phyloP scores from a whole-genome alignment of 2,888 invertebrate genomes.

The Trachelus troglodyta region DNA sequence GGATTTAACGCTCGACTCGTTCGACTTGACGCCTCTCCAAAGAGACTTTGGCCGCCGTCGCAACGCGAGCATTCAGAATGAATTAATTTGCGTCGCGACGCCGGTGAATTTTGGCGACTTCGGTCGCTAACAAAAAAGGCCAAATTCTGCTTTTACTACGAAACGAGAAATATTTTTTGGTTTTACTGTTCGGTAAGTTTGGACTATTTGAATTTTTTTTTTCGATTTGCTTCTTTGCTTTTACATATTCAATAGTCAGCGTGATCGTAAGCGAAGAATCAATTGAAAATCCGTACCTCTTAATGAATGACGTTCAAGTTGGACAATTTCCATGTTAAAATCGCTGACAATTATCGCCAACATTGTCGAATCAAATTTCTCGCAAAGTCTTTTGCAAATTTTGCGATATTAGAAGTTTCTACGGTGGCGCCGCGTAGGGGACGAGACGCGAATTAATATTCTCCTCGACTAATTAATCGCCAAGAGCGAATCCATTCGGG shows the following conservation, averaged over 20 bases:
- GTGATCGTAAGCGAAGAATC: background rate
- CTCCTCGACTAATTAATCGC: background rate
- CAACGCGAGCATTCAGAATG: background rate
- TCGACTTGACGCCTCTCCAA: conserved; percentile 16
- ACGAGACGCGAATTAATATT: background rate
- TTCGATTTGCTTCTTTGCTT: background rate
- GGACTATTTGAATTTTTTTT: background rate
- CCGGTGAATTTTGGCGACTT: background rate
- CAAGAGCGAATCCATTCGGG: background rate
- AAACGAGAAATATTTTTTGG: background rate
- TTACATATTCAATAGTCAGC: background rate
- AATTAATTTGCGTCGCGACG: background rate
- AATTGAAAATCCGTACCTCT: background rate
- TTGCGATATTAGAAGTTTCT: background rate
- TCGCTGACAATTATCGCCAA: background rate
- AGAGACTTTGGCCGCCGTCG: conserved; percentile 5
- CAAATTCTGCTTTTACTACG: background rate
- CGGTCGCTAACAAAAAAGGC: background rate
- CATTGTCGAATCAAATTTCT: background rate
- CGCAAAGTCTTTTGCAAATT: background rate
- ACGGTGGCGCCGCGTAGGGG: background rate
- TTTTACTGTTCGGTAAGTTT: background rate
- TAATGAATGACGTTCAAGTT: background rate
- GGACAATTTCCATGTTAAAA: background rate
- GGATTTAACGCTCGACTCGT: conserved; percentile 17